phyloP scores from a whole-genome alignment of 2,797 vertebrate species.

The Gouania willdenowi region DNA sequence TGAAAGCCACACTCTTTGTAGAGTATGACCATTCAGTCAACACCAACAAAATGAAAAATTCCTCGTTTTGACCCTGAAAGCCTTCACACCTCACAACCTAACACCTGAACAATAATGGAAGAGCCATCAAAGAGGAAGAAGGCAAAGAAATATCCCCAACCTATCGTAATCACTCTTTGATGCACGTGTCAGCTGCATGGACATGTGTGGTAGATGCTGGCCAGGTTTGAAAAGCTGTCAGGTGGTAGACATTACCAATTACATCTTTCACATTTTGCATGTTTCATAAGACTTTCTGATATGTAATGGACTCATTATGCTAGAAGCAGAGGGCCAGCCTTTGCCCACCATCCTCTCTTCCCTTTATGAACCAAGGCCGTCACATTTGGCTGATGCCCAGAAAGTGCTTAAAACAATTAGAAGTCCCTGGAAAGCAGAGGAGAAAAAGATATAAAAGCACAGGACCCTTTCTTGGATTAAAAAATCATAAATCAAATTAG shows the following conservation, averaged over 20 bases:
- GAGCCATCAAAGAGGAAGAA: constrained; percentile 14
- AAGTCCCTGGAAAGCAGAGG: constrained; percentile 37
- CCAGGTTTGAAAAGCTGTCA: constrained; percentile 45
- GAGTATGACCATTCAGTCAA: constrained; percentile 63
- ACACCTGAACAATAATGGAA: constrained; percentile 43
- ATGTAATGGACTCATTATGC: constrained; percentile 10
- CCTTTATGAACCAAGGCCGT: constrained; percentile 29
- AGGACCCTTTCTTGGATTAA: constrained; percentile 59
- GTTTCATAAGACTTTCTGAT: constrained; percentile 28
- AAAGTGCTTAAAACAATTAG: constrained; percentile 67
- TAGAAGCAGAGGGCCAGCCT: constrained; percentile 1
- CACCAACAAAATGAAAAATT: constrained; percentile 66
- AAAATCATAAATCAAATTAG: constrained; percentile 70
- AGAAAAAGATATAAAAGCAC: constrained; percentile 43
- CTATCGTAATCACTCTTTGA: constrained; percentile 5
- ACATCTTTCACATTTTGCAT: constrained; percentile 10
- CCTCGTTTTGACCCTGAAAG: constrained; percentile 16
- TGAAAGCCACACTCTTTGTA: no score
- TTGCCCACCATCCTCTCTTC: constrained; percentile 24
- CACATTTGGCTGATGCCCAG: constrained; percentile 58
- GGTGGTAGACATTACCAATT: constrained; percentile 45
- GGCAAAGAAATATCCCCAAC: constrained; percentile 13
- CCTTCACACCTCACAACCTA: neutral
- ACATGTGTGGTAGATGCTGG: constrained; percentile 15
- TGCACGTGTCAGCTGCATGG: constrained; percentile 4